These are phyloP conservation scores for Luscinia luscinia DNA, from an alignment of 2,797 vertebrate species.

Conservation along the genomic window DNA sequence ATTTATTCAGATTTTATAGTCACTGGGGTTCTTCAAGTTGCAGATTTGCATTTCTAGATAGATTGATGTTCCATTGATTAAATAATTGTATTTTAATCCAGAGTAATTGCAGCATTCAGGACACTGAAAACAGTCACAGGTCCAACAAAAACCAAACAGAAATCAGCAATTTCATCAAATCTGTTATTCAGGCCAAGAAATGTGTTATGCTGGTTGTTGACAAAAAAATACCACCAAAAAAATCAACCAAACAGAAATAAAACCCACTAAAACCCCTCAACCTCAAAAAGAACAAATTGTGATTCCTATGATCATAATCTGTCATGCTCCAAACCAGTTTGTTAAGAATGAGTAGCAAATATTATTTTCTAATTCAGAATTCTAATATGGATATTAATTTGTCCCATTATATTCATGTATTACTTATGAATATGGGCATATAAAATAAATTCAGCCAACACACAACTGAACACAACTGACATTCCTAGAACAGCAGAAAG, in stretches of 20 bases:
- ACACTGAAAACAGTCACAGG: not conserved
- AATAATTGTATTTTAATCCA: not conserved
- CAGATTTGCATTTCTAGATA: not conserved
- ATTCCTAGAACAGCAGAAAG: not conserved
- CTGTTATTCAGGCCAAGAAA: not conserved
- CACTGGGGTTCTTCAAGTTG: not conserved
- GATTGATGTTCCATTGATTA: not conserved
- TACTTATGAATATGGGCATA: not conserved
- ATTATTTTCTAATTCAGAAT: not conserved
- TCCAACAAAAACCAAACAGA: not conserved
- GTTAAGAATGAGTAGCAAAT: not conserved
- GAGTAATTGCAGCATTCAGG: not conserved
- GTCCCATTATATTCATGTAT: not conserved
- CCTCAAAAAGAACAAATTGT: not conserved
- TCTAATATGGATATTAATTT: not conserved
- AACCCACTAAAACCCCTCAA: not conserved
- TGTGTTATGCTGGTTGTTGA: not conserved
- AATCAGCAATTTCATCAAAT: not conserved
- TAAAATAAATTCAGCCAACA: slow-evolving; percentile 12
- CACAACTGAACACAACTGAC: not conserved
- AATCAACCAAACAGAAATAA: not conserved
- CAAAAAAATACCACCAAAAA: not conserved
- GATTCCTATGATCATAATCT: not conserved
- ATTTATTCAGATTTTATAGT: not conserved
- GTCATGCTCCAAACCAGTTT: not conserved